Percentiles rank a stretch among this genome's conserved stretches.
Conservation (phyloP, 2,888 invertebrate species). For the Polymixis flavicincta region DNA sequence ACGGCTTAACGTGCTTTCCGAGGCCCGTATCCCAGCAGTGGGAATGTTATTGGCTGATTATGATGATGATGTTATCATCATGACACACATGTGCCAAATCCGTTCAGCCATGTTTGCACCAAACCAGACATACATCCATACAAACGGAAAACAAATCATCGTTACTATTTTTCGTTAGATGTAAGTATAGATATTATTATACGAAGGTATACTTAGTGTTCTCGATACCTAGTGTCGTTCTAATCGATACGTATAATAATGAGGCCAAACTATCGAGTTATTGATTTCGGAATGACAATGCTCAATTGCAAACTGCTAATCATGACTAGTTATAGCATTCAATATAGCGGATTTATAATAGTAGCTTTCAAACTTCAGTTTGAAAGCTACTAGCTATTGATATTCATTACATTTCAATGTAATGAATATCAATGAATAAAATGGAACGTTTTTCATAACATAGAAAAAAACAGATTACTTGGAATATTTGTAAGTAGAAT, state of each 20-base stretch:
- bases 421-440: slow-evolving; percentile 9
- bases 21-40: too few species aligned
- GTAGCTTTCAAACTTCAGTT: slow-evolving; percentile 26
- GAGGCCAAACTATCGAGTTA: slow-evolving; percentile 40
- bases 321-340: slow-evolving; percentile 38
- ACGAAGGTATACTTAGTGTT: neutral
- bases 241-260: slow-evolving; percentile 34
- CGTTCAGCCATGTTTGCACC: too few species aligned
- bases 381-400: too few species aligned
- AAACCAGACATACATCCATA: too few species aligned
- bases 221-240: slow-evolving; percentile 2
- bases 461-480: slow-evolving; percentile 4
- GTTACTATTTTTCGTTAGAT: too few species aligned
- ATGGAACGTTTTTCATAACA: slow-evolving; percentile 11
- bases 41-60: too few species aligned
- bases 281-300: slow-evolving; percentile 45
- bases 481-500: neutral
- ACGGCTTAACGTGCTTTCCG: too few species aligned
- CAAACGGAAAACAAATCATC: too few species aligned
- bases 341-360: slow-evolving; percentile 10
- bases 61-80: too few species aligned
- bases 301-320: slow-evolving; percentile 31
- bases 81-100: too few species aligned
- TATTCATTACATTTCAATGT: too few species aligned
- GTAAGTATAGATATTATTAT: too few species aligned